phyloP scores from a whole-genome alignment of 2,797 vertebrate species.

The Loris lydekkerianus region DNA sequence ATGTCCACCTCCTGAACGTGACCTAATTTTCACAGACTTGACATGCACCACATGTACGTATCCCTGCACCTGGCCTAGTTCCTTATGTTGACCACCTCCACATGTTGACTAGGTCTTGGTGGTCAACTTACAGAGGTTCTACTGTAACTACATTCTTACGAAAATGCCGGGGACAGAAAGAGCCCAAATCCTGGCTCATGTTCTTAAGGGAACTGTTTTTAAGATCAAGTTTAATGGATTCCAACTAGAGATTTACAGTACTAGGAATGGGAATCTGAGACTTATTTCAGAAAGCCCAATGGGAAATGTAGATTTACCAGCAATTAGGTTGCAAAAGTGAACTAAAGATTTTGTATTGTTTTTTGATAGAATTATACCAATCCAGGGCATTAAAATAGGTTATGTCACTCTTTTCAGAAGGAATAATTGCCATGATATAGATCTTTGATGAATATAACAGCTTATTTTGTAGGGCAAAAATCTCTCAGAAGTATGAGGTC shows the following conservation, averaged over 20 bases:
- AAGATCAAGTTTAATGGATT: slow-evolving; percentile 13
- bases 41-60: too few relatives aligned
- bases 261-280: slow-evolving; percentile 28
- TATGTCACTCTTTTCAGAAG: slow-evolving; percentile 42
- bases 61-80: too few relatives aligned
- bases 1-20: too few relatives aligned
- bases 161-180: neutral
- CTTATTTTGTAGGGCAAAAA: slow-evolving; percentile 3
- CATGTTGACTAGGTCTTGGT: too few relatives aligned
- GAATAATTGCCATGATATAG: neutral
- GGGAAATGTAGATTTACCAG: neutral
- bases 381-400: neutral
- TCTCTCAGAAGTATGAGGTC: slow-evolving; percentile 25
- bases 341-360: slow-evolving; percentile 31
- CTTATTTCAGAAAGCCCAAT: slow-evolving; percentile 35
- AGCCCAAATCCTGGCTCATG: slow-evolving; percentile 20
- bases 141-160: neutral
- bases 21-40: too few relatives aligned
- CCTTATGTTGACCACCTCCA: too few relatives aligned
- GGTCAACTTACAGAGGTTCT: too few relatives aligned
- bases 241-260: neutral
- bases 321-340: slow-evolving; percentile 27
- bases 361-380: neutral
- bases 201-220: slow-evolving; percentile 1
- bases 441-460: neutral